Base-by-base conservation (phyloP, 2,888 invertebrate genomes). In the Sinodicranocentrus sp. region DNA sequence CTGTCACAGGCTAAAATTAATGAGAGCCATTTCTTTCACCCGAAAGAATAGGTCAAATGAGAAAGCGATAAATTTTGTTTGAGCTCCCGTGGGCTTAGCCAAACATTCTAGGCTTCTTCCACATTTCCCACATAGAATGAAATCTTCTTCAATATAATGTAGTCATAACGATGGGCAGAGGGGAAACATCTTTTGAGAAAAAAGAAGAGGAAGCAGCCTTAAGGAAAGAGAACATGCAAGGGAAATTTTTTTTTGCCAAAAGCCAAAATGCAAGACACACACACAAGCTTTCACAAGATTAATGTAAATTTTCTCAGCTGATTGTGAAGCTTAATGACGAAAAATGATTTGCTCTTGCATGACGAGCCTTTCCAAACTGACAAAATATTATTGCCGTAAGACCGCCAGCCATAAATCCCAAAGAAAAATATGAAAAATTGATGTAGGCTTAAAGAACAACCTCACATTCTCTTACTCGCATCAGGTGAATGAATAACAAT, bases 271-370 rank as follows among this genome's bases (percentile, higher is more conserved):
- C 83, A 83, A 73, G 78, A 84, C 77, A 84, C 72, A 77, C 71
- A 77, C 65, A 59, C 65, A 83, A 77, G 83, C 83, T 84, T 78
- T 78, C 76, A 57, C 72, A 84, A 84, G 84, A 84, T 84, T 84
- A 84, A 84, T 84, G 84, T 73, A 84, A 84, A 84, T 73, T 77
- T 84, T 79, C 68, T 48, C 6, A 65, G 72, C 65, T 84, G 84
- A 84, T 84, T 84, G 84, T 84, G 78, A 72, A 68, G 78, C 73
- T 73, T 84, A 84, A 84, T 84, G 84, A 84, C 84, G 84, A 84
- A 84, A 84, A 84, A 84, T 84, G 84, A 84, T 84, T 84, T 84
- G 78, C 61, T 39, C 23, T 73, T 72, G 78, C 67, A 79, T 68
- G 28, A 78, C 52, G 63, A 84, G 67, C 72, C 73, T 54, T 77